Conservation (phyloP, 2,888 invertebrate species). For the Eilema caniola region DNA sequence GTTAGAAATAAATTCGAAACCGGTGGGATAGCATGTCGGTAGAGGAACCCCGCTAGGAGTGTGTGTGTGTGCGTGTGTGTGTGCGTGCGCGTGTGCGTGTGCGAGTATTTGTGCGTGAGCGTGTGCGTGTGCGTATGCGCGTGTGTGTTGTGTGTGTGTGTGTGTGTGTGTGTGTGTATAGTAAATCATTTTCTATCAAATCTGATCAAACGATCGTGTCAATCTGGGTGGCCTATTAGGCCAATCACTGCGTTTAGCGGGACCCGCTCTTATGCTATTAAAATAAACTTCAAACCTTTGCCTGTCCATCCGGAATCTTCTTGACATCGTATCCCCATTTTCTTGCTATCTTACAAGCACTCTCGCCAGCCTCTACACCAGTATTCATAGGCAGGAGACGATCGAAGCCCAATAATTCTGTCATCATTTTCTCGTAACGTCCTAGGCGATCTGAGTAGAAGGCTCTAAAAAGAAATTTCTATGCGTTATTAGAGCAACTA, state of each 20-base stretch:
- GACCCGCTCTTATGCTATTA: not conserved
- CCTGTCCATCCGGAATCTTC: constrained; percentile 93
- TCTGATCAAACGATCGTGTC: too few relatives aligned
- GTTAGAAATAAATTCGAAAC: too few relatives aligned
- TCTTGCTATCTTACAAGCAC: constrained; percentile 96
- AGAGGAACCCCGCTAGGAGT: not conserved
- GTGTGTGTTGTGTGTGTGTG: too few relatives aligned
- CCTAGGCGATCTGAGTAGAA: constrained; percentile 96
- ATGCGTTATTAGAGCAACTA: too few relatives aligned
- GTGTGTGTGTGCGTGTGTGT: too few relatives aligned
- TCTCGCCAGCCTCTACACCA: constrained; percentile 98
- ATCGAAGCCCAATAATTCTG: constrained; percentile 94
- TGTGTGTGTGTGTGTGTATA: too few relatives aligned
- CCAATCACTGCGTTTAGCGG: too few relatives aligned
- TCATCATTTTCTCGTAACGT: constrained; percentile 95
- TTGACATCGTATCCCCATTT: constrained; percentile 97
- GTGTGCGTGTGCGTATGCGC: too few relatives aligned
- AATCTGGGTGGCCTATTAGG: too few relatives aligned
- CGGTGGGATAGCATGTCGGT: not conserved
- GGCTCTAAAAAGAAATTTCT: constrained; percentile 86
- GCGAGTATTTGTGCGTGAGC: too few relatives aligned
- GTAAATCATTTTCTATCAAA: too few relatives aligned
- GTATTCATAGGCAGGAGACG: constrained; percentile 98
- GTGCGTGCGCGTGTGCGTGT: too few relatives aligned
- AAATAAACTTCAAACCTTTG: constrained; percentile 86